These are phyloP conservation scores for Pomacea canaliculata DNA, from an alignment of 2,888 invertebrate species.

Conservation along the genomic window DNA sequence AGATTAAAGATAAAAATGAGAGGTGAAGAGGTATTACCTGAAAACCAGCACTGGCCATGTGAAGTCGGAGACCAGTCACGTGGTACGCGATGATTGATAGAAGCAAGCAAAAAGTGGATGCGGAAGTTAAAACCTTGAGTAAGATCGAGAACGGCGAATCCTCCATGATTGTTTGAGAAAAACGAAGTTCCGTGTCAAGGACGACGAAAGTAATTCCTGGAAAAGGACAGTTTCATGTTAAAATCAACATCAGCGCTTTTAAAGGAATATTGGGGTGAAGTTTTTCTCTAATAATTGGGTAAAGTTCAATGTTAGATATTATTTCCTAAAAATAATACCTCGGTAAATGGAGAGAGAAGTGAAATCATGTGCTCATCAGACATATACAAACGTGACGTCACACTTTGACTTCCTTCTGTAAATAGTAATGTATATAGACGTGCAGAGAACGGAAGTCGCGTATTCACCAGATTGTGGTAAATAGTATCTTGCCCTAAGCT, in stretches of 20 bases:
- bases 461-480: background rate
- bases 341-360: too few species aligned
- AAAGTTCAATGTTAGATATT: too few species aligned
- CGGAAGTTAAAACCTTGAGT: slow-evolving; percentile 49
- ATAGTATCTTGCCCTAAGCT: too few species aligned
- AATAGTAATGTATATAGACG: background rate
- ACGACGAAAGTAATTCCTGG: slow-evolving; percentile 51
- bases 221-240: background rate
- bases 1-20: too few species aligned
- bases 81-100: slow-evolving; percentile 49
- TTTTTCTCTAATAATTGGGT: too few species aligned
- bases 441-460: background rate
- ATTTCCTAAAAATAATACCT: too few species aligned
- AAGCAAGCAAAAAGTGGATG: slow-evolving; percentile 49
- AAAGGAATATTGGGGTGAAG: too few species aligned
- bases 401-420: too few species aligned
- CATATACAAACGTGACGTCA: too few species aligned
- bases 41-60: slow-evolving; percentile 52
- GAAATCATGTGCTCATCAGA: too few species aligned
- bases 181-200: slow-evolving; percentile 52
- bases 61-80: slow-evolving; percentile 48
- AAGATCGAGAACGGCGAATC: slow-evolving; percentile 43
- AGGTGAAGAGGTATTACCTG: slow-evolving; percentile 15
- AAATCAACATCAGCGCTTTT: too few species aligned
- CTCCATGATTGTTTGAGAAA: slow-evolving; percentile 38